Percentiles rank a stretch among this genome's conserved stretches.
These are phyloP conservation scores for Actias luna DNA, from an alignment of 2,888 invertebrate genomes.

Conservation along the genomic window DNA sequence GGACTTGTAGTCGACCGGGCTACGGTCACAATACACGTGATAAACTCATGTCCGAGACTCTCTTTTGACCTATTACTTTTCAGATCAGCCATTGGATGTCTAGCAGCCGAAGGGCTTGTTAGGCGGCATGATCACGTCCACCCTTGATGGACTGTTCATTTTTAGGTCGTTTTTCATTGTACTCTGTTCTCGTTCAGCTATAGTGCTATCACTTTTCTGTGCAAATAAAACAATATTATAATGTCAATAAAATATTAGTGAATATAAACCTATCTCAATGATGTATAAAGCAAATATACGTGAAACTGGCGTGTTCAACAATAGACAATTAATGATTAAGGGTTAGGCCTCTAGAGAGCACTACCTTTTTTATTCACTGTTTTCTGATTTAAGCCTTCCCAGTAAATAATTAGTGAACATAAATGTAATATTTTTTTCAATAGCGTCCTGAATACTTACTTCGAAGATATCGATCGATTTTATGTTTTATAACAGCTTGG, in stretches of 20 bases:
- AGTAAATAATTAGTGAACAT: slow-evolving; percentile 58
- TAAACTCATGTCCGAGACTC: too few relatives aligned
- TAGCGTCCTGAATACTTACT: neutral
- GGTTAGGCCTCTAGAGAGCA: slow-evolving; percentile 51
- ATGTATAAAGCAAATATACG: slow-evolving; percentile 42
- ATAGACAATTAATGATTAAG: slow-evolving; percentile 62
- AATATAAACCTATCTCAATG: slow-evolving; percentile 34
- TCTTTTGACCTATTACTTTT: too few relatives aligned
- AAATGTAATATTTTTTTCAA: slow-evolving; percentile 55
- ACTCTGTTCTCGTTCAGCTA: too few relatives aligned
- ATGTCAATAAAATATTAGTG: neutral
- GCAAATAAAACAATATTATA: neutral
- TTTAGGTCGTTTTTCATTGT: too few relatives aligned
- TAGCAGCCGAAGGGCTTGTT: too few relatives aligned
- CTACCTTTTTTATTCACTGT: slow-evolving; percentile 46
- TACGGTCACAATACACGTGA: too few relatives aligned
- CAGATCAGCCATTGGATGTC: too few relatives aligned
- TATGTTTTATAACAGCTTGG: neutral
- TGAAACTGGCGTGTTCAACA: slow-evolving; percentile 49
- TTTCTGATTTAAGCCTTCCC: slow-evolving; percentile 47
- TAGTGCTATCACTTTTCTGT: too few relatives aligned
- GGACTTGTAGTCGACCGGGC: too few relatives aligned
- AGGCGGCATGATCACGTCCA: too few relatives aligned
- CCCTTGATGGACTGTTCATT: too few relatives aligned
- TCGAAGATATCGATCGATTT: neutral